phyloP scores from a whole-genome alignment of 2,797 vertebrate species.

The Sternarchorhynchus goeldii region DNA sequence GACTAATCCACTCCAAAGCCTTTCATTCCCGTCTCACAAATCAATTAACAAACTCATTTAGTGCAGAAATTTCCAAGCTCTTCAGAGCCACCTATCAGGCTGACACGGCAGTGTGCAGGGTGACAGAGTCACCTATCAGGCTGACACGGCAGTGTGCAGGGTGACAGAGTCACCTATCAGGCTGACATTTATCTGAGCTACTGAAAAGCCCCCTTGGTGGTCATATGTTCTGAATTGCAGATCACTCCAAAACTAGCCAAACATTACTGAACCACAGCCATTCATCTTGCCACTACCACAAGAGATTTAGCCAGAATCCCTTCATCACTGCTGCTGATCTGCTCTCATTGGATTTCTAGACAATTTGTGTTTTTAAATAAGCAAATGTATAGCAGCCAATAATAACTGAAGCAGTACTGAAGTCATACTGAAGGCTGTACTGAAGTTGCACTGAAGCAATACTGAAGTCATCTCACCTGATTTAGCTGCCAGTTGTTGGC shows the following conservation, averaged over 20 bases:
- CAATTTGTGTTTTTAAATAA: slow-evolving; percentile 1
- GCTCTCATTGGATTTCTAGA: neutral
- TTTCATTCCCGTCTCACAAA: slow-evolving; percentile 2
- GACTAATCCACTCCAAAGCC: neutral
- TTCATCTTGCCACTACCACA: too few species aligned
- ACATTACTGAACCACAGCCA: too few species aligned
- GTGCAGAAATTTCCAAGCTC: neutral
- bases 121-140: neutral
- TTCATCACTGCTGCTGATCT: neutral
- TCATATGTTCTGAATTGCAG: slow-evolving; percentile 35
- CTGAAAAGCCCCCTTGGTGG: neutral
- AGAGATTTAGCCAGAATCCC: neutral
- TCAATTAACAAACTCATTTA: slow-evolving; percentile 36
- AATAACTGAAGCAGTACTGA: neutral
- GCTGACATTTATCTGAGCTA: neutral
- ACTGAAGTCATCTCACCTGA: slow-evolving; percentile 64
- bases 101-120: slow-evolving; percentile 7
- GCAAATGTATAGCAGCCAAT: neutral
- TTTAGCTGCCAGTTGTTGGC: slow-evolving; percentile 67
- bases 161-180: too few species aligned
- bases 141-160: neutral
- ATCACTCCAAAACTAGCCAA: too few species aligned
- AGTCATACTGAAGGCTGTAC: neutral
- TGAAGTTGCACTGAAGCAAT: neutral
- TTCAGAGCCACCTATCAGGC: slow-evolving; percentile 14